Evolutionary conservation across 2,113 vertebrate species (phyloP), one percentile per base, ranked within the genome.

Genomic region (Syngnathus typhle): DNA sequence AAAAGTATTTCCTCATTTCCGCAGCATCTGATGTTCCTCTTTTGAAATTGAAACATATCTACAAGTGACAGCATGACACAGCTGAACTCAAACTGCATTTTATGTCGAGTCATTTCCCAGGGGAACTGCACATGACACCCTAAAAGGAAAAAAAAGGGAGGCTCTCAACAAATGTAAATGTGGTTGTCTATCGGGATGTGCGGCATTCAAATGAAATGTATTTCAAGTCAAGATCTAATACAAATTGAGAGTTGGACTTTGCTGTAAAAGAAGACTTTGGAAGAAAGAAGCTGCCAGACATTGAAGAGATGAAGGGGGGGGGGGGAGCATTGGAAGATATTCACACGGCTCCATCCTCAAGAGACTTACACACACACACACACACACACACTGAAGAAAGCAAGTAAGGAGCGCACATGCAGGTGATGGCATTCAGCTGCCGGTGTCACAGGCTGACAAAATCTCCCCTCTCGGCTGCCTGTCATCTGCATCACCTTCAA

Each of bases 341-440:
- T 59, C 72, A 78, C 60, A 23, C 13, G 21, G 74, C 68, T 72
- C 65, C 64, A 68, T 80, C 72, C 70, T 2, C 47, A 58, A 36
- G 55, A 32, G 55, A 36, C 55, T 36, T 16, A 21, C 54, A 49
- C 46, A 49, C 18, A 2, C 74, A 68, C 21, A 37, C 51, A 10
- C 41, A 16, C 15, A 6, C 43, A 13, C 43, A 13, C 43, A 13
- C 43, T 73, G 75, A 82, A 60, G 65, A 61, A 56, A 44, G 56
- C 47, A n/a, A 65, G 70, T 63, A 75, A 70, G 13, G 73, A 73
- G 74, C 77, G 66, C 52, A 9, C 60, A 3, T 44, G 41, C 71
- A 82, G 77, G 80, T 85, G 85, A 84, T 80, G 78, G 74, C 71
- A 76, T 79, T 78, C 84, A 87, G 82, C 80, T 75, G 75, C 75